phyloP scores from a whole-genome alignment of 2,888 invertebrate species.

The Suillia variegata region DNA sequence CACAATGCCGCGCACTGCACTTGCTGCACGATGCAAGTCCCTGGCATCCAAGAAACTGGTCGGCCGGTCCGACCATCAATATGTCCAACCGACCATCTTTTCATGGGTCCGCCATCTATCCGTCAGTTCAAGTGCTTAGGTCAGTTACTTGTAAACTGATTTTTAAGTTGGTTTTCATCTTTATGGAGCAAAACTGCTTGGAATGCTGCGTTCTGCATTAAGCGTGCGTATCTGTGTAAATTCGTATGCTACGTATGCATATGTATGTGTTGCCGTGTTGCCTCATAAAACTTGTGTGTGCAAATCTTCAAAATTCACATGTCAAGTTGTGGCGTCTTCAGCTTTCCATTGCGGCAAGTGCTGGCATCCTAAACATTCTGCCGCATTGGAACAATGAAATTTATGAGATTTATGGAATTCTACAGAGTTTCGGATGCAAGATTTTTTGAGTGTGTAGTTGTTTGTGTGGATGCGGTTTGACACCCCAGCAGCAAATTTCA shows the following conservation, averaged over 20 bases:
- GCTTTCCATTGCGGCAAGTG: conserved; percentile 24
- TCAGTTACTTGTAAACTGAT: conserved; percentile 26
- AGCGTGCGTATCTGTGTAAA: conserved; percentile 19
- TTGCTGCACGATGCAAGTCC: conserved; percentile 10
- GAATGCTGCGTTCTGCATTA: conserved; percentile 34
- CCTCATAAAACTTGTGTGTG: conserved; percentile 47
- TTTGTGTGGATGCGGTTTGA: too few species aligned
- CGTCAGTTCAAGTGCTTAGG: conserved; percentile 48
- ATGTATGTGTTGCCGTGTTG: conserved; percentile 32
- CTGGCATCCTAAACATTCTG: neutral
- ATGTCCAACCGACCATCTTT: conserved; percentile 16
- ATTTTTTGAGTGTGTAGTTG: too few species aligned
- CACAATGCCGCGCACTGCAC: neutral
- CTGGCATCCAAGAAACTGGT: neutral
- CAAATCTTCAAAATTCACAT: conserved; percentile 55
- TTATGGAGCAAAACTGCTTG: conserved; percentile 40
- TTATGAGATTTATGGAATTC: conserved; percentile 55
- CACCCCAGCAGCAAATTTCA: neutral
- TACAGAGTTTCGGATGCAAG: conserved; percentile 24
- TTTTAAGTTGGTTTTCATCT: conserved; percentile 29
- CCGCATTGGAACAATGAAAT: conserved; percentile 37
- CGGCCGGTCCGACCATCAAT: conserved; percentile 46
- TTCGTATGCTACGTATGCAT: neutral
- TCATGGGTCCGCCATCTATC: conserved; percentile 9
- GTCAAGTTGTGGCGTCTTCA: conserved; percentile 38